Evolutionary conservation across 1,140 invertebrate species (phyloP), one percentile per base, ranked within the genome.

Genomic region (Parasteatoda tepidariorum): DNA sequence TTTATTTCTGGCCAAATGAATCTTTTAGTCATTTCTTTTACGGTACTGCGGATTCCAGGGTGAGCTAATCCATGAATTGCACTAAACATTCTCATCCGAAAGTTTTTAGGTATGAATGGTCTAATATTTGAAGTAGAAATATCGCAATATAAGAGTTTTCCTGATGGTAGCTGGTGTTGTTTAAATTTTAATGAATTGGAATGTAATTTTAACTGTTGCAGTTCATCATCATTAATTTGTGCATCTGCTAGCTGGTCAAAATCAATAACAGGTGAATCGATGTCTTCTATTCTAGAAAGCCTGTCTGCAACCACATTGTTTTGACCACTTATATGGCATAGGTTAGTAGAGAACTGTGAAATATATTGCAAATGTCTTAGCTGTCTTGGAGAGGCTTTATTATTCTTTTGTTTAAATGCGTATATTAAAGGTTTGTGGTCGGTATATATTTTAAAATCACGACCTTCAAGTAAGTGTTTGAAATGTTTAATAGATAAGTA

Each of bases 291-390:
- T 48, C 38, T 48, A 48, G 38, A 48, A 0, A 48, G 4, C 38
- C 4, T 48, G 38, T 48, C 38, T 48, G 38, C 38, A 48, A 48
- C 38, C 4, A 48, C 4, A 48, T 48, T 48, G 38, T 48, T 48
- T 48, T 48, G 4, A 48, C 38, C 38, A 48, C 18, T 48, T 48
- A 90, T 85, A 84, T 89, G 86, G 38, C 18, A 48, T 48, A 48
- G 38, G 38, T 48, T 48, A 2, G 87, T 88, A 0, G 87, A 87
- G 73, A 88, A 89, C 84, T 89, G 88, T 0, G 86, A 75, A 13
- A 90, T 88, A 38, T 83, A 88, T 67, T 89, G 87, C 0, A 90
- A 71, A 15, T 90, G 87, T 18, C 85, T 22, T 13, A 71, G n/a
- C 24, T 71, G 3, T 15, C 6, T 18, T 30, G 67, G 67, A 4